These are phyloP conservation scores for Anadara kagoshimensis DNA, from an alignment of 1,140 invertebrate genomes.

Conservation along the genomic window DNA sequence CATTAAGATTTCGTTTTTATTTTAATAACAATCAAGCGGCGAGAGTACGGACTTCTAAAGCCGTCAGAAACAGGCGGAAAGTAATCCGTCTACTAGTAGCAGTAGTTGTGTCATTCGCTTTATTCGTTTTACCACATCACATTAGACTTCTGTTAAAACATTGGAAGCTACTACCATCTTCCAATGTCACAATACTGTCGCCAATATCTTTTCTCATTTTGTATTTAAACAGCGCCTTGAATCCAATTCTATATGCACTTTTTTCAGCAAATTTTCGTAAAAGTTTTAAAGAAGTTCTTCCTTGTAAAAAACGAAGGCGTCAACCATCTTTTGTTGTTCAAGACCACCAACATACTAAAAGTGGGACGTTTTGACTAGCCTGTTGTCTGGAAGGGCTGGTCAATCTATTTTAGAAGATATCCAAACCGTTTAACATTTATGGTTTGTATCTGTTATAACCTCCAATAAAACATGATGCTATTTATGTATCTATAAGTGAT, in stretches of 20 bases:
- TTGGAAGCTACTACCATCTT: conserved; percentile 73
- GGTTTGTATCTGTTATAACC: too few species aligned
- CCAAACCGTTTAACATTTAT: too few species aligned
- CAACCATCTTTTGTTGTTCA: conserved; percentile 12
- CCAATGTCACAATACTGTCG: conserved; percentile 84
- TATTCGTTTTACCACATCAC: conserved; percentile 90
- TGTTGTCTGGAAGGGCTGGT: too few species aligned
- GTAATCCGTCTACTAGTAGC: conserved; percentile 85
- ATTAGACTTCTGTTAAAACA: conserved; percentile 86
- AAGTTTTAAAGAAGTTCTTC: conserved; percentile 67
- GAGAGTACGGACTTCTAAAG: conserved; percentile 41
- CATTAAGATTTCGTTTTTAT: conserved; percentile 8
- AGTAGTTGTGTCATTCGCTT: conserved; percentile 86
- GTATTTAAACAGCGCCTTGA: conserved; percentile 89
- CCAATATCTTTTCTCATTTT: conserved; percentile 88
- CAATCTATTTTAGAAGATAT: too few species aligned
- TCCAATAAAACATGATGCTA: too few species aligned
- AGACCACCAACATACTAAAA: conserved; percentile 24
- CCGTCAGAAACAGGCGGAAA: conserved; percentile 67
- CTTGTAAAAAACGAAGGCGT: conserved; percentile 36
- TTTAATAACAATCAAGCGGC: conserved; percentile 28
- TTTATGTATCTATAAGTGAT: too few species aligned
- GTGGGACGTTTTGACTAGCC: conserved; percentile 16
- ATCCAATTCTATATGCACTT: conserved; percentile 89
- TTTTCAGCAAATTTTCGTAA: conserved; percentile 80